These are phyloP conservation scores for Agriopis leucophaearia DNA, from an alignment of 2,888 invertebrate genomes.

Conservation along the genomic window DNA sequence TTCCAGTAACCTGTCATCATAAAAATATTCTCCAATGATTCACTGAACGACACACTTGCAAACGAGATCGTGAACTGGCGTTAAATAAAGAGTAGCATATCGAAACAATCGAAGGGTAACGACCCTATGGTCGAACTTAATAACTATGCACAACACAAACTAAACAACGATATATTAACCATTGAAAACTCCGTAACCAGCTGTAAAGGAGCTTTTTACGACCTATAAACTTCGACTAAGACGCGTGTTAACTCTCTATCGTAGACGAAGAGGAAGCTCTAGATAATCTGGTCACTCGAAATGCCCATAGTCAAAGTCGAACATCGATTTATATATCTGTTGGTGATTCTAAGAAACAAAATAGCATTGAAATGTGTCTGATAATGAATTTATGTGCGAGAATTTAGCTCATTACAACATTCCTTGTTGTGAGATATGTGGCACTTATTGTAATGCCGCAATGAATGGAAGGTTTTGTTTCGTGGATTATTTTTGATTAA, in stretches of 20 bases:
- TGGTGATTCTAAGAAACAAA: slow-evolving; percentile 68
- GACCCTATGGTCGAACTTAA: slow-evolving; percentile 50
- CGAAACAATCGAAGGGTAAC: slow-evolving; percentile 34
- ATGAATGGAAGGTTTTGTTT: slow-evolving; percentile 4
- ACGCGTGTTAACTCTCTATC: slow-evolving; percentile 44
- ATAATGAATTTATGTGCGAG: slow-evolving; percentile 54
- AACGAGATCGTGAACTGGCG: slow-evolving; percentile 26
- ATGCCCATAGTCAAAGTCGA: slow-evolving; percentile 57
- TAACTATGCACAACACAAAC: slow-evolving; percentile 70
- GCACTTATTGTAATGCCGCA: slow-evolving; percentile 4
- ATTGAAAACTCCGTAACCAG: slow-evolving; percentile 66
- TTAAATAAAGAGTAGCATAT: slow-evolving; percentile 30
- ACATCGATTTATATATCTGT: slow-evolving; percentile 62
- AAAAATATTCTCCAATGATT: slow-evolving; percentile 39
- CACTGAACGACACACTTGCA: slow-evolving; percentile 37
- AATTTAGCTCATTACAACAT: slow-evolving; percentile 32
- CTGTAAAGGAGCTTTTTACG: slow-evolving; percentile 56
- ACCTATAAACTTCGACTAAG: slow-evolving; percentile 50
- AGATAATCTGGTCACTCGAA: slow-evolving; percentile 56
- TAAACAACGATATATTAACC: slow-evolving; percentile 68
- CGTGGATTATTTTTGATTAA: background rate
- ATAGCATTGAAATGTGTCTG: slow-evolving; percentile 64
- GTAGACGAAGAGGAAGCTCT: slow-evolving; percentile 58
- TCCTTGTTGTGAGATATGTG: slow-evolving; percentile 21
- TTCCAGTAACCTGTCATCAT: slow-evolving; percentile 33